phyloP scores from a whole-genome alignment of 2,888 invertebrate species.

The Norana najaformis region DNA sequence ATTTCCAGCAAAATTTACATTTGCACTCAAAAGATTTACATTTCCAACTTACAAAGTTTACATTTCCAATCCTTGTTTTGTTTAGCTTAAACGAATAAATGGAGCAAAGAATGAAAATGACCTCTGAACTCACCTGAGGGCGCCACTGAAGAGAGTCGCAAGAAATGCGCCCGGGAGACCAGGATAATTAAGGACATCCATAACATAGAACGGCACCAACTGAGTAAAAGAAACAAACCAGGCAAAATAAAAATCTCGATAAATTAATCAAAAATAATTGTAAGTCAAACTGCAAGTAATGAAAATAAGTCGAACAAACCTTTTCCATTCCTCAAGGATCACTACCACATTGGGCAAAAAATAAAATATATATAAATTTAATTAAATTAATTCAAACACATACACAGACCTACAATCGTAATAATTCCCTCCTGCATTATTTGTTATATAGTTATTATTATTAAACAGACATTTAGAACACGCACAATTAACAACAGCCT shows the following conservation, averaged over 20 bases:
- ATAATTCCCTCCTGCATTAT: too few relatives aligned
- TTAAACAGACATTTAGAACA: too few relatives aligned
- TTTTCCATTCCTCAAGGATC: too few relatives aligned
- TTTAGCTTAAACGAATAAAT: neutral
- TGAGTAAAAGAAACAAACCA: conserved; percentile 25
- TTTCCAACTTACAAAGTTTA: neutral
- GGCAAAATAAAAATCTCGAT: neutral
- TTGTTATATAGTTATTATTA: too few relatives aligned
- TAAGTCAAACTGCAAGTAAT: neutral
- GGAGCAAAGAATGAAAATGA: neutral
- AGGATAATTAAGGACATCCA: conserved; percentile 45
- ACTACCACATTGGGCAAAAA: too few relatives aligned
- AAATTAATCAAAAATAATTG: neutral
- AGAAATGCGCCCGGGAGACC: conserved; percentile 46
- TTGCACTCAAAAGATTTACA: neutral
- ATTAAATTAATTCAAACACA: too few relatives aligned
- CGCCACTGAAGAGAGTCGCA: conserved; percentile 47
- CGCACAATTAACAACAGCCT: too few relatives aligned
- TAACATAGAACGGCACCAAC: conserved; percentile 46
- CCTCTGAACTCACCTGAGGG: conserved; percentile 42
- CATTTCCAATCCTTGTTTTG: neutral
- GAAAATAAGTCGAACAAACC: neutral
- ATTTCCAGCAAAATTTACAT: neutral
- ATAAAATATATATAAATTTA: too few relatives aligned
- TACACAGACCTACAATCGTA: too few relatives aligned